Percentiles rank a stretch among this genome's conserved stretches.
These are phyloP conservation scores for Athene noctua DNA, from an alignment of 2,113 vertebrate genomes.

Conservation along the genomic window DNA sequence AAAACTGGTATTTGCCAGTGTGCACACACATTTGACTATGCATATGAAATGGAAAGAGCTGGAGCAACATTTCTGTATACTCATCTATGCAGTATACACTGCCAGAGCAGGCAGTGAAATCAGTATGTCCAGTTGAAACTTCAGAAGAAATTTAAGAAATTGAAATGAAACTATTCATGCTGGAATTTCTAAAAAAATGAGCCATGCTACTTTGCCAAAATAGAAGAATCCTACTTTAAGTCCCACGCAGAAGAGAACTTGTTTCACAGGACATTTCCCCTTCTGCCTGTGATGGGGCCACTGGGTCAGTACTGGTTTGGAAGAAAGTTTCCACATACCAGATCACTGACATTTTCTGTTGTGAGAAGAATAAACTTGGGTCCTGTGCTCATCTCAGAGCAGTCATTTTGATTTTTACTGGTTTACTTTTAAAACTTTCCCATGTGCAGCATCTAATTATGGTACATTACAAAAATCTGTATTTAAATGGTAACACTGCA, in stretches of 20 bases:
- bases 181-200: not conserved
- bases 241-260: not conserved
- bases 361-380: not conserved
- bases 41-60: not conserved
- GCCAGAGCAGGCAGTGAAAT: not conserved
- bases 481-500: slow-evolving; percentile 13
- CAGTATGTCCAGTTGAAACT: not conserved
- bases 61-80: not conserved
- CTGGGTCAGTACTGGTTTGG: slow-evolving; percentile 12
- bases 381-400: not conserved
- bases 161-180: not conserved
- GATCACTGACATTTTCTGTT: not conserved
- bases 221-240: not conserved
- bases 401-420: slow-evolving; percentile 62
- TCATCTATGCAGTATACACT: not conserved
- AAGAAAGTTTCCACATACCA: slow-evolving; percentile 14
- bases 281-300: not conserved
- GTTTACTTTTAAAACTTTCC: slow-evolving; percentile 46
- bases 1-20: not conserved
- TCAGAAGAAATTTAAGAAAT: not conserved
- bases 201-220: not conserved
- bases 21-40: not conserved
- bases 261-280: not conserved
- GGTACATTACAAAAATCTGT: slow-evolving; percentile 18
- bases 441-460: slow-evolving; percentile 42